A percentile compares a stretch with the other conserved stretches of the same genome.
phyloP scores from a whole-genome alignment of 2,113 vertebrate species.

The Chitala chitala region DNA sequence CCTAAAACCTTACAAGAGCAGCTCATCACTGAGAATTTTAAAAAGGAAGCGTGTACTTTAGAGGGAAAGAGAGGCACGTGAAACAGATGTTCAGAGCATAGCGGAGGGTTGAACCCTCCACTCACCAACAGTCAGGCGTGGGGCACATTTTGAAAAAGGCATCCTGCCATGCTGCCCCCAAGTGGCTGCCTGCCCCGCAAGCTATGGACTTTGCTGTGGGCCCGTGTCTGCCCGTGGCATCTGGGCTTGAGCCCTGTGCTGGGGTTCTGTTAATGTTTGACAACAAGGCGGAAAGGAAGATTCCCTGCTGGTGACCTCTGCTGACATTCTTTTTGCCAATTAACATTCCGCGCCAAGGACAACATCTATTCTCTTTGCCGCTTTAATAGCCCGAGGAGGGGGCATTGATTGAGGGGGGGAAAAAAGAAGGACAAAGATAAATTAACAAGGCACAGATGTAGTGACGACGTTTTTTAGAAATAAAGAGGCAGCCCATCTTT shows the following conservation, averaged over 20 bases:
- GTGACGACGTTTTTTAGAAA: background rate
- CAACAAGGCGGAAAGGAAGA: background rate
- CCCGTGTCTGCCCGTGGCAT: background rate
- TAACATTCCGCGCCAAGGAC: background rate
- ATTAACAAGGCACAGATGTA: background rate
- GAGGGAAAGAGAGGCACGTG: too few relatives aligned
- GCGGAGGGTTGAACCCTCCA: too few relatives aligned
- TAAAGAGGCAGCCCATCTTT: background rate
- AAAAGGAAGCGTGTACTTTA: too few relatives aligned
- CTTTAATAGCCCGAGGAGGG: background rate
- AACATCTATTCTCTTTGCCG: background rate
- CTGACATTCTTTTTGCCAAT: background rate
- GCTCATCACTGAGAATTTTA: too few relatives aligned
- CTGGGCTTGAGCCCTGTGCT: background rate
- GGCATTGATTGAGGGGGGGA: background rate
- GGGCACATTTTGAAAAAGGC: too few relatives aligned
- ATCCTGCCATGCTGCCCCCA: too few relatives aligned
- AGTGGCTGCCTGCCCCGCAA: background rate
- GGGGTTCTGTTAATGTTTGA: background rate
- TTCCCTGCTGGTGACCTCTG: conserved; percentile 4
- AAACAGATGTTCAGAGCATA: too few relatives aligned
- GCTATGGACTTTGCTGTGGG: background rate
- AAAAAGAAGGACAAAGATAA: conserved; percentile 6
- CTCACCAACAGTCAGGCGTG: too few relatives aligned
- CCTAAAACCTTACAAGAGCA: too few relatives aligned